phyloP scores from a whole-genome alignment of 2,113 vertebrate species.

The Passer montanus region DNA sequence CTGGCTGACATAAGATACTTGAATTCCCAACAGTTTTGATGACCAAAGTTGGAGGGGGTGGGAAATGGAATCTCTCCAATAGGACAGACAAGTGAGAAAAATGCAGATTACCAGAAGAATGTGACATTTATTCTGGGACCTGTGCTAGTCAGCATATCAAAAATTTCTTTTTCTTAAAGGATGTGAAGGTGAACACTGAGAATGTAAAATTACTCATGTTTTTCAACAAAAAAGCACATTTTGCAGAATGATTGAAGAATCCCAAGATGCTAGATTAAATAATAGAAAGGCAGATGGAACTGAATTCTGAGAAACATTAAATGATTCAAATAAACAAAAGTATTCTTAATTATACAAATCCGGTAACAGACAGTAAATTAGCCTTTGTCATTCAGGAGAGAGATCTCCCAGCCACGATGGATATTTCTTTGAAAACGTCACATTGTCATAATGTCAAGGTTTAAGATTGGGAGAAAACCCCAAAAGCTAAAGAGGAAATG shows the following conservation, averaged over 20 bases:
- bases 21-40: not conserved
- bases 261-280: not conserved
- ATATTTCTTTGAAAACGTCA: not conserved
- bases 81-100: not conserved
- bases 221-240: not conserved
- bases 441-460: not conserved
- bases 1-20: not conserved
- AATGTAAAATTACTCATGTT: not conserved
- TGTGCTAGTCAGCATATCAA: not conserved
- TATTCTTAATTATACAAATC: not conserved
- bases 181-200: not conserved
- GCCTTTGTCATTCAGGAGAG: not conserved
- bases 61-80: not conserved
- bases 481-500: not conserved
- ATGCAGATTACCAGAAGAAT: not conserved
- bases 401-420: not conserved
- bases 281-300: not conserved
- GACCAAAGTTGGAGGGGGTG: not conserved
- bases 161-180: not conserved
- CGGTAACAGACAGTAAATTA: not conserved
- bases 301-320: not conserved
- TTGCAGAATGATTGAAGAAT: not conserved
- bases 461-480: not conserved
- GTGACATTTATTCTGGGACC: not conserved
- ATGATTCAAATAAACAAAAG: not conserved